These are phyloP conservation scores for Pseudochirops cupreus DNA, from an alignment of 2,797 vertebrate genomes.

Conservation along the genomic window DNA sequence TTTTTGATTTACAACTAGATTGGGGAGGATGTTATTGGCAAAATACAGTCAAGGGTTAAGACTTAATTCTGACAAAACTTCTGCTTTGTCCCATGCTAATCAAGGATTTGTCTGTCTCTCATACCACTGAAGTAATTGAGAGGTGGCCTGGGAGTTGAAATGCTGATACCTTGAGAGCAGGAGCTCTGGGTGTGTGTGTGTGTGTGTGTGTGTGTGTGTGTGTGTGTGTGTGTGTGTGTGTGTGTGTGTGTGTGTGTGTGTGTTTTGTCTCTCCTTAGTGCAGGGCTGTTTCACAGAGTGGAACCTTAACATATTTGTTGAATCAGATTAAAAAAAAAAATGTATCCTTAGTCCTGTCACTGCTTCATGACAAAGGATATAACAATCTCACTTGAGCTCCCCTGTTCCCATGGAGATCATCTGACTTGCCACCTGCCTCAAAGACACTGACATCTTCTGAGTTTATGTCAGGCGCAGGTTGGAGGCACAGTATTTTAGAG, in stretches of 20 bases:
- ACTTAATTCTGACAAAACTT: not conserved
- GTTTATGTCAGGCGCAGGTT: not conserved
- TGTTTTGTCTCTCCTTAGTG: not conserved
- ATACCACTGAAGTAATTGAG: not conserved
- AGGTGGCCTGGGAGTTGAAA: not conserved
- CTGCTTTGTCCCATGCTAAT: not conserved
- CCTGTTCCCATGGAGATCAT: slow-evolving; percentile 1
- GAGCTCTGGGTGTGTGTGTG: not conserved
- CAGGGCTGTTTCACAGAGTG: not conserved
- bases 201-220: not conserved
- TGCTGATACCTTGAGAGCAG: not conserved
- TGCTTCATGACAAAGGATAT: not conserved
- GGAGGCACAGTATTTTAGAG: not conserved
- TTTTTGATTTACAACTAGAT: not conserved
- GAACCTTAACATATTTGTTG: not conserved
- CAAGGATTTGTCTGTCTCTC: not conserved
- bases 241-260: not conserved
- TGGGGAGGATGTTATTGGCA: not conserved
- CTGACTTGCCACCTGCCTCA: not conserved
- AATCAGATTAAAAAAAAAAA: not conserved
- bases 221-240: not conserved
- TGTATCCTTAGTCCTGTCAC: not conserved
- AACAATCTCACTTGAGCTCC: not conserved
- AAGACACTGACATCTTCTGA: not conserved
- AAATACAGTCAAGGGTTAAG: not conserved